These are phyloP conservation scores for Brienomyrus longianalis DNA, from an alignment of 2,113 vertebrate species.

Conservation along the genomic window DNA sequence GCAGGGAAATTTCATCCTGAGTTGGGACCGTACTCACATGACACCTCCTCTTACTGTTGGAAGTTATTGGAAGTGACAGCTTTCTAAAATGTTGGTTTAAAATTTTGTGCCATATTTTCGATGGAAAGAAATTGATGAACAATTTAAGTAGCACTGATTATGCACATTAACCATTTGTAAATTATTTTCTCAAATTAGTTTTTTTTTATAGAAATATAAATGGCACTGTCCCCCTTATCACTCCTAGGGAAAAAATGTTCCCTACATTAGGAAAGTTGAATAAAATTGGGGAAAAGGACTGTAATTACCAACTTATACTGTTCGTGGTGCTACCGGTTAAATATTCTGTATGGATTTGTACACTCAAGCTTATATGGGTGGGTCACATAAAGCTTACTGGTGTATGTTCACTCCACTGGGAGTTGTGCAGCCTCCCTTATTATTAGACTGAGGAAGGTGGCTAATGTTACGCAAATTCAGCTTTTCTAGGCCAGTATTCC, in stretches of 20 bases:
- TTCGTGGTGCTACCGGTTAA: background rate
- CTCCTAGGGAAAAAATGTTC: background rate
- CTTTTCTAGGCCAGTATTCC: background rate
- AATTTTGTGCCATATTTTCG: conserved; percentile 14
- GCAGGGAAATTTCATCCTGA: background rate
- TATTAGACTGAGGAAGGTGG: background rate
- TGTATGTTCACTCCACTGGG: background rate
- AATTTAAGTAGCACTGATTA: conserved; percentile 12
- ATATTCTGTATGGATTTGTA: background rate
- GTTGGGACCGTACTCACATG: background rate
- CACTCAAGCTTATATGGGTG: background rate
- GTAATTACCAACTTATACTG: background rate
- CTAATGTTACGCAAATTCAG: background rate
- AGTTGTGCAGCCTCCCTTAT: background rate
- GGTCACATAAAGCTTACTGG: background rate
- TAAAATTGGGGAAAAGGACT: background rate
- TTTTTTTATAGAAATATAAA: conserved; percentile 12
- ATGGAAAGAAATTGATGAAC: background rate
- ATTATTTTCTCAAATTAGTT: background rate
- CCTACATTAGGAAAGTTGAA: background rate
- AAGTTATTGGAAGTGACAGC: background rate
- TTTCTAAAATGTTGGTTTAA: background rate
- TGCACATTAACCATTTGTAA: conserved; percentile 9
- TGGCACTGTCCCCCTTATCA: background rate
- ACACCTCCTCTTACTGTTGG: background rate